Evolutionary conservation across 2,797 vertebrate genomes (phyloP).

Genomic region (Fistularia commersonii): DNA sequence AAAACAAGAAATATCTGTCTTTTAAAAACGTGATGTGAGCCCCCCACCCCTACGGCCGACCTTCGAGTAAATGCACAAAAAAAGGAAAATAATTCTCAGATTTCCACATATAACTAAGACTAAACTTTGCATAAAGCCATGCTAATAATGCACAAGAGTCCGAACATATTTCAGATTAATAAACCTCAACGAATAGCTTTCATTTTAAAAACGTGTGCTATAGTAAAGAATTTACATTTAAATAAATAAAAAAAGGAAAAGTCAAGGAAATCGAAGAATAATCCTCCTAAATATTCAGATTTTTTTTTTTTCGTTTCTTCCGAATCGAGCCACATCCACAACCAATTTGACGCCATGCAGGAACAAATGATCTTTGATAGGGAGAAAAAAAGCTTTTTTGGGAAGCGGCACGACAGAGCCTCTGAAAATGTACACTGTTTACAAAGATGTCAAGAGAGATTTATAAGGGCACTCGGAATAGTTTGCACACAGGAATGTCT

Average conservation of each 20-base stretch:
- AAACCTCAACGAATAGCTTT: slow-evolving; percentile 42
- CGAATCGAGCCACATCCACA: slow-evolving; percentile 47
- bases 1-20: slow-evolving; percentile 87
- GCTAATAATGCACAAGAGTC: slow-evolving; percentile 62
- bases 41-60: slow-evolving; percentile 34
- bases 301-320: slow-evolving; percentile 52
- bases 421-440: slow-evolving; percentile 76
- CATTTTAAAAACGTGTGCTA: slow-evolving; percentile 55
- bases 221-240: slow-evolving; percentile 65
- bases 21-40: slow-evolving; percentile 82
- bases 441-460: slow-evolving; percentile 78
- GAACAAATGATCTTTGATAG: slow-evolving; percentile 58
- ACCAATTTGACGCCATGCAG: slow-evolving; percentile 62
- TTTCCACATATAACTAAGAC: slow-evolving; percentile 62
- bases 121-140: slow-evolving; percentile 61
- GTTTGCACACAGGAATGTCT: slow-evolving; percentile 68
- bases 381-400: no score
- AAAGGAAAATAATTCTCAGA: slow-evolving; percentile 17
- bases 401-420: slow-evolving; percentile 61
- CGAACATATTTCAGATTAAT: slow-evolving; percentile 46
- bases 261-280: slow-evolving; percentile 38
- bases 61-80: slow-evolving; percentile 55
- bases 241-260: slow-evolving; percentile 73
- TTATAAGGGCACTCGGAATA: slow-evolving; percentile 73
- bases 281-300: slow-evolving; percentile 55